Percentiles rank a stretch among this genome's conserved stretches.
phyloP scores from a whole-genome alignment of 2,113 vertebrate genomes.

The Drymodes brunneopygia region DNA sequence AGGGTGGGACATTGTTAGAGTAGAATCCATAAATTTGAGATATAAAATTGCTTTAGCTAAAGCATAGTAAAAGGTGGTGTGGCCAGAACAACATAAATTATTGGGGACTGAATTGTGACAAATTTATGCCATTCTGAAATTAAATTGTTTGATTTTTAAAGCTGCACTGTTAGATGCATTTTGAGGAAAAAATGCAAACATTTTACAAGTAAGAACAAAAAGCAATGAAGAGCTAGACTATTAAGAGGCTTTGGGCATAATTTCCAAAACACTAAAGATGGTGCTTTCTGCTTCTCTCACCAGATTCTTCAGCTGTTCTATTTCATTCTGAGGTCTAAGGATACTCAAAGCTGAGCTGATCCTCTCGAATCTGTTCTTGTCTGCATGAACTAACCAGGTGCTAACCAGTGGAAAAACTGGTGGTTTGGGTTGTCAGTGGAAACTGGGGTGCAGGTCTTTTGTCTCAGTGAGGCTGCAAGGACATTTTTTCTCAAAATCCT shows the following conservation, averaged over 20 bases:
- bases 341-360: not conserved
- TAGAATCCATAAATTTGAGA: not conserved
- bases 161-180: not conserved
- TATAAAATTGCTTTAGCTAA: not conserved
- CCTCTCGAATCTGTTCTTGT: not conserved
- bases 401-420: not conserved
- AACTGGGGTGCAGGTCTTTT: not conserved
- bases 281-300: not conserved
- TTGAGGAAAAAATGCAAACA: not conserved
- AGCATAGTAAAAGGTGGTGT: fast-evolving
- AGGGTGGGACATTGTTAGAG: not conserved
- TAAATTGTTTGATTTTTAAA: not conserved
- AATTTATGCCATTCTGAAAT: not conserved
- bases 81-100: not conserved
- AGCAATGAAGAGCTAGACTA: not conserved
- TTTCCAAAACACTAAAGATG: not conserved
- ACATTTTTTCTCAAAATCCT: not conserved
- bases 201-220: not conserved
- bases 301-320: not conserved
- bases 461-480: not conserved
- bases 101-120: not conserved
- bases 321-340: not conserved
- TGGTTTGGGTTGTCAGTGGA: not conserved
- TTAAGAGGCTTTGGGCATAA: not conserved
- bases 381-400: not conserved